A percentile compares a stretch with the other conserved stretches of the same genome.
phyloP scores from a whole-genome alignment of 2,797 vertebrate genomes.

The Sebastes iracundus region DNA sequence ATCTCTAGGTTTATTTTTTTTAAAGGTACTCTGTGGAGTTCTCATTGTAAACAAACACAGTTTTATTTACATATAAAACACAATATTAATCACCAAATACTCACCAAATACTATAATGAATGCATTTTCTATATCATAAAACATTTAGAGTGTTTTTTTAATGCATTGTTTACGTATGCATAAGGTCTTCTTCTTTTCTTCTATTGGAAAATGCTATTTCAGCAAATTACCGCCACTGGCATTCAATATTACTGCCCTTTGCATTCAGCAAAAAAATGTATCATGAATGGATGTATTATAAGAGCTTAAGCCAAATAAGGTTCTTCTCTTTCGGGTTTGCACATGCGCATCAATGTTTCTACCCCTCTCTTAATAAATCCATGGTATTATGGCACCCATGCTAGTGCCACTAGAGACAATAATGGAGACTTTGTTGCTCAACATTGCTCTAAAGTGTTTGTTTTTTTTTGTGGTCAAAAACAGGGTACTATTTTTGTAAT shows the following conservation, averaged over 20 bases:
- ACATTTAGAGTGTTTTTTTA: neutral
- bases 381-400: neutral
- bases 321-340: neutral
- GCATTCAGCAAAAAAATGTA: neutral
- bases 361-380: neutral
- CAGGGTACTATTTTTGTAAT: neutral
- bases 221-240: neutral
- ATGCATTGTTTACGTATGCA: neutral
- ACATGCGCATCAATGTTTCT: neutral
- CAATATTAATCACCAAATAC: slow-evolving; percentile 7
- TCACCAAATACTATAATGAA: slow-evolving; percentile 5
- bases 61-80: slow-evolving; percentile 28
- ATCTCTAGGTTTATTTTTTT: slow-evolving; percentile 28
- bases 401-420: neutral
- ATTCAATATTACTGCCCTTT: neutral
- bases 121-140: neutral
- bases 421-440: neutral
- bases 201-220: neutral
- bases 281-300: neutral
- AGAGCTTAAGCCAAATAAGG: neutral
- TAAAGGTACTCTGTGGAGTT: slow-evolving; percentile 25
- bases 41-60: slow-evolving; percentile 32
- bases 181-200: neutral
- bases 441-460: neutral
- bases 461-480: too few species aligned